Conservation (phyloP, 2,797 vertebrate genomes). For the Ctenochaetus hawaiiensis region DNA sequence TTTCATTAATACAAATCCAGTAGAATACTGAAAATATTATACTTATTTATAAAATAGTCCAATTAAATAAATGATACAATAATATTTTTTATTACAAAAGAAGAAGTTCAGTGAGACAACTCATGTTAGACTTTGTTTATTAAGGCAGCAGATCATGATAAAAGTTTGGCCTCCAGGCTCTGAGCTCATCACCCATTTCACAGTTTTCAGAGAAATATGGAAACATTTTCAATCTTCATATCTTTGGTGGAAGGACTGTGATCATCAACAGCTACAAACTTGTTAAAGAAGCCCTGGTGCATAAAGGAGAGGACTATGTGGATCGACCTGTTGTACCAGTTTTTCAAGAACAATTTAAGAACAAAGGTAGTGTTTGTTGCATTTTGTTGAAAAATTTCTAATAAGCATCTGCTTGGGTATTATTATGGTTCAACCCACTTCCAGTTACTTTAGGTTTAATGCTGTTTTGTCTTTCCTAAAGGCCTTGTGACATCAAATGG, state of each 20-base stretch:
- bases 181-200: too few species aligned
- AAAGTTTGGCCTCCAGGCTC: too few species aligned
- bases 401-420: conserved; percentile 78
- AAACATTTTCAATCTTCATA: conserved; percentile 69
- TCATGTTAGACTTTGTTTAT: too few species aligned
- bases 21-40: too few species aligned
- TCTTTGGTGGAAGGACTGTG: conserved; percentile 72
- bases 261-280: conserved; percentile 70
- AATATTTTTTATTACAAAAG: too few species aligned
- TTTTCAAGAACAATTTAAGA: background rate
- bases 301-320: conserved; percentile 64
- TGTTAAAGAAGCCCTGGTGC: conserved; percentile 70
- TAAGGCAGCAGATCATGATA: too few species aligned
- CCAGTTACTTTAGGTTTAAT: background rate
- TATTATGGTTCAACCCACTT: conserved; percentile 54
- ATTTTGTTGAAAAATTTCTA: conserved; percentile 63
- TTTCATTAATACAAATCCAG: too few species aligned
- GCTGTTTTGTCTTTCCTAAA: conserved; percentile 39
- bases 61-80: too few species aligned
- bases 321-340: conserved; percentile 67
- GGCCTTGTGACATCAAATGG: conserved; percentile 74
- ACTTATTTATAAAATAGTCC: too few species aligned
- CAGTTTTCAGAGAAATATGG: conserved; percentile 79
- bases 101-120: too few species aligned
- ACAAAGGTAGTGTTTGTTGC: conserved; percentile 51